Percentiles rank a stretch among this genome's conserved stretches.
Conservation (phyloP, 2,888 invertebrate species). For the Zaprionus bogoriensis region DNA sequence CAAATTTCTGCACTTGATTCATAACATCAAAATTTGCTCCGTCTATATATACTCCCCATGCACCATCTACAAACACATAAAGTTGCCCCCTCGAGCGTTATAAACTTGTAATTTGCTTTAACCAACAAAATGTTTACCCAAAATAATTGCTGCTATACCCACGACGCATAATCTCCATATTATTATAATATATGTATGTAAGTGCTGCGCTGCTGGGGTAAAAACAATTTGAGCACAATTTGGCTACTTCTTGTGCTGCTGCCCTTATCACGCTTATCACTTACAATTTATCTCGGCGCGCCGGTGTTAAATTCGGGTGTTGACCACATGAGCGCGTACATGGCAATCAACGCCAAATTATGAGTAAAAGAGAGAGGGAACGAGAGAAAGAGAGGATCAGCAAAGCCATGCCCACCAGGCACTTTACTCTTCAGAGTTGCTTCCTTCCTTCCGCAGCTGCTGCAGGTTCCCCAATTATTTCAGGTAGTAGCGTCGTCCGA, state of each 20-base stretch:
- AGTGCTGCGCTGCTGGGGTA: neutral
- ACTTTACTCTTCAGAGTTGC: neutral
- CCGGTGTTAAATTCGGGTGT: conserved; percentile 76
- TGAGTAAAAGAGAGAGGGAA: conserved; percentile 3
- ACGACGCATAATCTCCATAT: conserved; percentile 45
- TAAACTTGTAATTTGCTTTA: conserved; percentile 10
- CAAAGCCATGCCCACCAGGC: neutral
- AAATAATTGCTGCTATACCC: conserved; percentile 35
- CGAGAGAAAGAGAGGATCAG: neutral
- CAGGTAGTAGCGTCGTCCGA: conserved; percentile 64
- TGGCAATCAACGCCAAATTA: conserved; percentile 79
- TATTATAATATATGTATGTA: conserved; percentile 21
- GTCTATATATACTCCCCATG: no score
- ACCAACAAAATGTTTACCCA: conserved; percentile 45
- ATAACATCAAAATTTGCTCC: no score
- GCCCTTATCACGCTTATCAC: conserved; percentile 58
- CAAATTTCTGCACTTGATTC: no score
- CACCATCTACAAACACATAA: neutral
- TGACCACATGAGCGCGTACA: conserved; percentile 77
- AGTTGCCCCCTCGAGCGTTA: neutral
- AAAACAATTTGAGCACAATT: conserved; percentile 45
- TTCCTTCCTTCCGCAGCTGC: conserved; percentile 65
- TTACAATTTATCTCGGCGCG: conserved; percentile 43
- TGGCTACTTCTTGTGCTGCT: conserved; percentile 38
- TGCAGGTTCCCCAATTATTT: conserved; percentile 75